Base-by-base conservation (phyloP, 2,113 vertebrate genomes). In the Piprites chloris region DNA sequence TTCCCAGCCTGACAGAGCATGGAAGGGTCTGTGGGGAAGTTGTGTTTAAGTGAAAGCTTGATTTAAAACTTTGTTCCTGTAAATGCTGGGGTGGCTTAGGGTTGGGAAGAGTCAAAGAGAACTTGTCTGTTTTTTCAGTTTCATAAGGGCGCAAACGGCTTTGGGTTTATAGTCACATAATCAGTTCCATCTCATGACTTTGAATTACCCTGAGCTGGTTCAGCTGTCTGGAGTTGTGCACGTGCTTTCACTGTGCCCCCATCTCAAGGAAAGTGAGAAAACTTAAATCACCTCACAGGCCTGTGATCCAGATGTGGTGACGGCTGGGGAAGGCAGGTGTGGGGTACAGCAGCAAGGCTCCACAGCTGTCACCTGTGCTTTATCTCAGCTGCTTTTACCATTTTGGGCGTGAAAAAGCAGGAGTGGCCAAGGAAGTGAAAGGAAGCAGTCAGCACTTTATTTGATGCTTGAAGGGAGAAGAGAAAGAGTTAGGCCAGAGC, bases 231-330 rank as follows among this genome's bases (percentile, higher is more conserved):
- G 55, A 50, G 26, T 6, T 20, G 18, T 12, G 46, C 0, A 0
- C 0, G 0, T 17, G 62, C 44, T 63, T 55, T 5, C 35, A 1
- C 32, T 0, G 0, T 37, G 20, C 15, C 27, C 50, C 58, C 0
- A 1, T 42, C 53, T 26, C 44, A 11, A 12, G 41, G 32, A 41
- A 19, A 58, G n/a, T 1, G 41, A 15, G 72, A 14, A 52, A 26
- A 32, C 59, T 49, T n/a, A 11, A 49, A 24, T 53, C 39, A 4
- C 39, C 26, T 33, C 3, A 3, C 7, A 12, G 85, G 21, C 2
- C 2, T 66, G 5, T 32, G 53, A 16, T 16, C 6, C 14, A 9
- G 53, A 26, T 28, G 66, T 17, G 58, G 5, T 16, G 49, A 26
- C 52, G 17, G 52, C 66, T 27, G 35, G 23, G 55, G 37, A 53